Percentiles rank a stretch among this genome's conserved stretches.
Evolutionary conservation across 2,113 vertebrate genomes (phyloP).

Genomic region (Greenwoodochromis staneri): DNA sequence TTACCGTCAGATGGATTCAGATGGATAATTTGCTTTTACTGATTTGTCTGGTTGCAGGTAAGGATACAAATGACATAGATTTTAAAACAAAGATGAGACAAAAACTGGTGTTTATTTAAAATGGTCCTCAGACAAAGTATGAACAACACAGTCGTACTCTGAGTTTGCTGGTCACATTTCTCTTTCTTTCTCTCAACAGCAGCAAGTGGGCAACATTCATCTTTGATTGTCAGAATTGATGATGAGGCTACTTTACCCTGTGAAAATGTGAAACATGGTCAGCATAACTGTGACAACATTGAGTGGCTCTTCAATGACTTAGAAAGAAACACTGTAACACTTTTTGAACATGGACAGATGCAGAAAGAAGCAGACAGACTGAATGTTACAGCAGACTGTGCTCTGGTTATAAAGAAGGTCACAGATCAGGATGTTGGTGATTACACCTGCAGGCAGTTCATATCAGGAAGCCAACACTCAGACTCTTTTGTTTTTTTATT

Average conservation of each 20-base stretch:
- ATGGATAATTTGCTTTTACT: neutral
- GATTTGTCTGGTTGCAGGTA: neutral
- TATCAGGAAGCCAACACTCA: neutral
- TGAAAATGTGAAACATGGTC: neutral
- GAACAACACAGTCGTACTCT: neutral
- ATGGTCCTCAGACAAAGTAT: neutral
- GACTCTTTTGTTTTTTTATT: neutral
- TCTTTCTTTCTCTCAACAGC: neutral
- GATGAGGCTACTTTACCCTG: neutral
- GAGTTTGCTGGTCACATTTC: neutral
- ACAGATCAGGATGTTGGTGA: neutral
- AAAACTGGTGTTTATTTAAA: neutral
- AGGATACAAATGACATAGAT: neutral
- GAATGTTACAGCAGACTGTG: neutral
- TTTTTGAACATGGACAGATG: neutral
- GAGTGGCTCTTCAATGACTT: neutral
- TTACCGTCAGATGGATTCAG: neutral
- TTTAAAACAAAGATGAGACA: neutral
- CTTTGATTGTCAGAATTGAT: neutral
- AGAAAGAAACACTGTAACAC: neutral
- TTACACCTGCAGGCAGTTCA: neutral
- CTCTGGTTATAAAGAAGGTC: neutral
- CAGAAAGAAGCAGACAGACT: neutral
- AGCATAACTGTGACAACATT: neutral
- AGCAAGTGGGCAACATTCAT: neutral